Conservation (phyloP, 2,888 invertebrate species). For the Harmothoe impar region DNA sequence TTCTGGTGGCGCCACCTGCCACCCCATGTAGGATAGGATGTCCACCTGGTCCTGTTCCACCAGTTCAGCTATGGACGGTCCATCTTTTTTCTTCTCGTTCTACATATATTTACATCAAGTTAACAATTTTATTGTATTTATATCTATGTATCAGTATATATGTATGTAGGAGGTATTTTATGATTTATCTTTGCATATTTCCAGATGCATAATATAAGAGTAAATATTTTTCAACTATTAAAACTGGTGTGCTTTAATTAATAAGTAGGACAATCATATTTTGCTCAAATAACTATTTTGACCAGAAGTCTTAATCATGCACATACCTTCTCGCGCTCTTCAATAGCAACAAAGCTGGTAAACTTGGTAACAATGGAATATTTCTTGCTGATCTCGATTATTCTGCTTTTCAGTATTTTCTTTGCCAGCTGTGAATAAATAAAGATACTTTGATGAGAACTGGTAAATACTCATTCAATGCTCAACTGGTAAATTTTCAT, state of each 20-base stretch:
- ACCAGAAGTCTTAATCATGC: too few species aligned
- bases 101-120: slow-evolving; percentile 52
- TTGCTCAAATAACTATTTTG: too few species aligned
- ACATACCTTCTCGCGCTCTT: slow-evolving; percentile 80
- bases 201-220: too few species aligned
- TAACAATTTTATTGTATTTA: too few species aligned
- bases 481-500: too few species aligned
- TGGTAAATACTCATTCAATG: neutral
- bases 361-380: slow-evolving; percentile 82
- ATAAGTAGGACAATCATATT: too few species aligned
- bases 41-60: slow-evolving; percentile 76
- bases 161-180: too few species aligned
- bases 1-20: slow-evolving; percentile 69
- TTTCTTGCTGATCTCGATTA: slow-evolving; percentile 81
- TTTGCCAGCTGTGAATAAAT: slow-evolving; percentile 74
- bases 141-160: too few species aligned
- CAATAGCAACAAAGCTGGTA: slow-evolving; percentile 83
- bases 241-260: too few species aligned
- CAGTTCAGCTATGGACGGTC: slow-evolving; percentile 74
- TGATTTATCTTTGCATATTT: too few species aligned
- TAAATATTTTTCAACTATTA: too few species aligned
- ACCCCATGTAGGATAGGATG: slow-evolving; percentile 77
- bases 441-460: neutral
- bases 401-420: slow-evolving; percentile 77
- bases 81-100: slow-evolving; percentile 65